Evolutionary conservation across 1,140 invertebrate species (phyloP).

Genomic region (Myzus persicae): DNA sequence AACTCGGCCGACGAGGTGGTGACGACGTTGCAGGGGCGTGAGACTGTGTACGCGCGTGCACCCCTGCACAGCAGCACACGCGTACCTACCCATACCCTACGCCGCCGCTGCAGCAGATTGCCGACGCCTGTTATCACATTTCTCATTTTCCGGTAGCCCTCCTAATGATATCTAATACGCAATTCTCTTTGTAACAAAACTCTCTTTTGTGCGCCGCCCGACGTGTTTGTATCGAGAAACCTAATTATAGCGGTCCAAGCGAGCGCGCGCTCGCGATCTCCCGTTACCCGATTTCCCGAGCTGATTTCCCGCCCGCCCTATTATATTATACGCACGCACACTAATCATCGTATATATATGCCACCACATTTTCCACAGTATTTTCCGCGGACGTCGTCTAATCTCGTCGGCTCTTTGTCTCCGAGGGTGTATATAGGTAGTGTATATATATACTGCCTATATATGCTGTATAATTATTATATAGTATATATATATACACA

Average conservation of each 20-base stretch:
- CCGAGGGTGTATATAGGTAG: not conserved
- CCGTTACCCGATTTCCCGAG: slow-evolving; percentile 32
- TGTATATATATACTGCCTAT: too few relatives aligned
- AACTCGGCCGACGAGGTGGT: too few relatives aligned
- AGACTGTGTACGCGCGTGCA: not conserved
- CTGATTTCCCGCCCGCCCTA: not conserved
- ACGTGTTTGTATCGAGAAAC: slow-evolving; percentile 46
- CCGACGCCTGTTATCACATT: slow-evolving; percentile 42
- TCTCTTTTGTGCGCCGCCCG: slow-evolving; percentile 21
- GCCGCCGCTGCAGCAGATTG: not conserved
- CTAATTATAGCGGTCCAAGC: slow-evolving; percentile 46
- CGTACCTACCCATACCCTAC: not conserved
- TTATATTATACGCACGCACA: slow-evolving; percentile 20
- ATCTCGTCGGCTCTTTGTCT: not conserved
- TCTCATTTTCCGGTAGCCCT: slow-evolving; percentile 50
- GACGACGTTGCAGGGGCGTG: not conserved
- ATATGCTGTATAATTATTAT: not conserved
- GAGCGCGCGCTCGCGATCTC: slow-evolving; percentile 14
- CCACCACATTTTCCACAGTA: not conserved
- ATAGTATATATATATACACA: not conserved
- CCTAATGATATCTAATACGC: slow-evolving; percentile 28
- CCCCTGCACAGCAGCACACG: not conserved
- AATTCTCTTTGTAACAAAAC: slow-evolving; percentile 56
- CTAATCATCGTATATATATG: slow-evolving; percentile 19
- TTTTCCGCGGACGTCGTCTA: slow-evolving; percentile 22